Conservation (phyloP, 2,113 vertebrate species). For the Theristicus caerulescens region DNA sequence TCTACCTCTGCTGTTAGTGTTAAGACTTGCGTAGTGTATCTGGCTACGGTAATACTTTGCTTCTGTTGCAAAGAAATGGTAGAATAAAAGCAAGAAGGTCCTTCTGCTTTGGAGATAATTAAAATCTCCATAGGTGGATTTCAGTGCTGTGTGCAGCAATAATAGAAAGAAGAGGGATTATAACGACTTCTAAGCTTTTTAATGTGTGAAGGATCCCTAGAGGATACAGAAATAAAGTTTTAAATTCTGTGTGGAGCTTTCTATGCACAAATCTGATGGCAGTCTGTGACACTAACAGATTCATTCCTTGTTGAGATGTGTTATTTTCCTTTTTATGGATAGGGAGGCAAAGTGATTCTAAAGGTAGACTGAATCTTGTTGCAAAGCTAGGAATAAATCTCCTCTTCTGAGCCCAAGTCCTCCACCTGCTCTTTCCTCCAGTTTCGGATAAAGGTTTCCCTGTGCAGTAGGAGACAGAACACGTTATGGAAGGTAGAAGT, state of each 20-base stretch:
- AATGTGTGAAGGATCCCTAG: slow-evolving; percentile 8
- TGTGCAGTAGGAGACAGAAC: neutral
- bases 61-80: neutral
- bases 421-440: neutral
- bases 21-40: neutral
- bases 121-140: slow-evolving; percentile 10
- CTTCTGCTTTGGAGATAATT: neutral
- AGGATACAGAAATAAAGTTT: slow-evolving; percentile 23
- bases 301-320: neutral
- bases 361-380: neutral
- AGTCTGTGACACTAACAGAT: neutral
- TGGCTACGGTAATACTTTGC: neutral
- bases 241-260: neutral
- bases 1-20: neutral
- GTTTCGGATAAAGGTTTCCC: neutral
- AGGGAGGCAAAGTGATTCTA: neutral
- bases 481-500: neutral
- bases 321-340: neutral
- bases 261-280: neutral
- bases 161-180: neutral
- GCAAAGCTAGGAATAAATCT: neutral
- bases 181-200: neutral
- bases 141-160: neutral
- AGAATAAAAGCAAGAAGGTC: neutral
- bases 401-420: neutral